These are phyloP conservation scores for Taphrorychus bicolor DNA, from an alignment of 2,888 invertebrate species.

Conservation along the genomic window DNA sequence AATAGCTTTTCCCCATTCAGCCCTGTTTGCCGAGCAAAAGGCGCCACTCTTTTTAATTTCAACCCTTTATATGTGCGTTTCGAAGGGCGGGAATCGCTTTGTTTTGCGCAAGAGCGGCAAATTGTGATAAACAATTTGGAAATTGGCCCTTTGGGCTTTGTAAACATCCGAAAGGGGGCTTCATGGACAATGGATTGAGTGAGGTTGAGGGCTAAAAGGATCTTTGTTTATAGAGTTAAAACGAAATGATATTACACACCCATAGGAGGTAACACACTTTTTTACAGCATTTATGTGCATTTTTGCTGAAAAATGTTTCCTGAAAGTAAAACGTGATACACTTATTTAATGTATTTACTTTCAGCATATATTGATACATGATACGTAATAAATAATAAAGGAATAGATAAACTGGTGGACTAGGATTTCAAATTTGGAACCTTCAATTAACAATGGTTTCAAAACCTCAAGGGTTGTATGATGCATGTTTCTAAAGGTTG, in stretches of 20 bases:
- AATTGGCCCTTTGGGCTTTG: neutral
- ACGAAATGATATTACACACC: too few species aligned
- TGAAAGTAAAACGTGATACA: too few species aligned
- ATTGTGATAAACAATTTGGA: constrained; percentile 3
- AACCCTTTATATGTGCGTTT: neutral
- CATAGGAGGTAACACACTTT: too few species aligned
- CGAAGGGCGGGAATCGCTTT: neutral
- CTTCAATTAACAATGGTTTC: too few species aligned
- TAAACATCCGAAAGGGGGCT: neutral
- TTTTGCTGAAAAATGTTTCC: neutral
- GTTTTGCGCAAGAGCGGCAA: constrained; percentile 1
- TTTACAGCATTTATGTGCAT: neutral
- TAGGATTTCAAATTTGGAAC: too few species aligned
- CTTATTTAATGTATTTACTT: too few species aligned
- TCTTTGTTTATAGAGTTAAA: neutral
- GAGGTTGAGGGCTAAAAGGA: neutral
- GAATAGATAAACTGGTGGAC: too few species aligned
- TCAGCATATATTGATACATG: too few species aligned
- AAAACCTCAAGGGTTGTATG: too few species aligned
- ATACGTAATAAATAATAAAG: too few species aligned
- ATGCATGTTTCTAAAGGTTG: too few species aligned
- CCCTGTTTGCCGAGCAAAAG: neutral
- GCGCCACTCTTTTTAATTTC: neutral
- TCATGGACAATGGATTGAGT: neutral
- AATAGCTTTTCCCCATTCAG: neutral